Evolutionary conservation across 2,888 invertebrate genomes (phyloP).

Genomic region (Bhutanitis thaidina): DNA sequence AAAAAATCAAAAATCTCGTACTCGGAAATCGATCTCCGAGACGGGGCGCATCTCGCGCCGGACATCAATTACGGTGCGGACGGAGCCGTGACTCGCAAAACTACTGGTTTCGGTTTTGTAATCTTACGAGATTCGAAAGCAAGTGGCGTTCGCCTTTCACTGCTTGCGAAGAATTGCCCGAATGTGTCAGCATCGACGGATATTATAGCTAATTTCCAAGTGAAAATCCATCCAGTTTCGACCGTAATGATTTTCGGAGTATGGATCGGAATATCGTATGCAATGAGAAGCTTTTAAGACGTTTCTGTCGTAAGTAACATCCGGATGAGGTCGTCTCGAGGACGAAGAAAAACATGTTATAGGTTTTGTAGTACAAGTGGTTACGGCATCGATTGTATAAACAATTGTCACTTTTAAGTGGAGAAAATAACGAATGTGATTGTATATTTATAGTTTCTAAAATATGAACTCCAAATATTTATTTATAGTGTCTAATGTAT

Average conservation of each 20-base stretch:
- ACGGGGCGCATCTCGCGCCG: background rate
- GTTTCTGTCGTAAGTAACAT: background rate
- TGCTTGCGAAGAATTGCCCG: conserved; percentile 4
- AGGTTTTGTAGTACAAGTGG: background rate
- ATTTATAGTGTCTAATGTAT: too few species aligned
- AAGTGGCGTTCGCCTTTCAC: conserved; percentile 18
- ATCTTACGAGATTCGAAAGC: conserved; percentile 16
- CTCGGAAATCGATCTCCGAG: background rate
- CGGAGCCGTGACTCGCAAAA: background rate
- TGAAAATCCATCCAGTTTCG: background rate
- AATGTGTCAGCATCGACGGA: background rate
- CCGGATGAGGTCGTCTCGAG: background rate
- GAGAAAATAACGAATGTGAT: background rate
- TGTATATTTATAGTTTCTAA: too few species aligned
- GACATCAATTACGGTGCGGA: background rate
- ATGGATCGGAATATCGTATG: background rate
- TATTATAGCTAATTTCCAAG: background rate
- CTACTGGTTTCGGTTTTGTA: conserved; percentile 17
- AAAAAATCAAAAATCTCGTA: background rate
- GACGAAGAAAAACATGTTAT: background rate
- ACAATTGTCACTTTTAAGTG: background rate
- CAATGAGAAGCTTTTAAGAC: background rate
- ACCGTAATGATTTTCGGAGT: background rate
- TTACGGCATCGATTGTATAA: background rate
- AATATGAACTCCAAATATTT: too few species aligned